Conservation (phyloP, 2,797 vertebrate species). For the Mormyrops attenuatus region DNA sequence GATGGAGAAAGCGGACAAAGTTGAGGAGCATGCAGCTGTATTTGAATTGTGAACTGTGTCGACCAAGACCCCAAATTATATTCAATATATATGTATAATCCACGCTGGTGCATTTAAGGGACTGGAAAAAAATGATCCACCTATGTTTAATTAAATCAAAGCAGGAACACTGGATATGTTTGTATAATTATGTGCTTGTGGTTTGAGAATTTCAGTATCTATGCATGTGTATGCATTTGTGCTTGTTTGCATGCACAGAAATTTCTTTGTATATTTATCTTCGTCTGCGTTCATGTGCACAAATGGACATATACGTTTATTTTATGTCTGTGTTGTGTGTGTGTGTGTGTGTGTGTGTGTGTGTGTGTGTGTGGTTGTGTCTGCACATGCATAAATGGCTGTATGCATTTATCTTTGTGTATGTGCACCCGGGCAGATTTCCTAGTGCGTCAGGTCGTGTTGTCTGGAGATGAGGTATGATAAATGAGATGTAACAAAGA, state of each 20-base stretch:
- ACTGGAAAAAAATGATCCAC: background rate
- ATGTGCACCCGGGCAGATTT: background rate
- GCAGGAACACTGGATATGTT: background rate
- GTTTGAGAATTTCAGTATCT: background rate
- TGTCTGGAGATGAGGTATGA: slow-evolving; percentile 15
- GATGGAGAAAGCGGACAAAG: slow-evolving; percentile 18
- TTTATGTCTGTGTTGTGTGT: background rate
- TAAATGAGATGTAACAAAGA: slow-evolving; percentile 19
- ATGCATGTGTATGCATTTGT: background rate
- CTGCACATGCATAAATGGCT: background rate
- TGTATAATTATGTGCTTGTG: background rate
- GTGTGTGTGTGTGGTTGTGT: background rate
- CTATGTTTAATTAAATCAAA: background rate
- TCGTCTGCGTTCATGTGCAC: background rate
- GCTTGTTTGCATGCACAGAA: background rate
- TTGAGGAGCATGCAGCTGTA: background rate
- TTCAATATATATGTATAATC: background rate
- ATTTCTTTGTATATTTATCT: background rate
- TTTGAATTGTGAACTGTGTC: background rate
- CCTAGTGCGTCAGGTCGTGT: background rate
- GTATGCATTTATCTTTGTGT: background rate
- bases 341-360: background rate
- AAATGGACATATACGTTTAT: background rate
- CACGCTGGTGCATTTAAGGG: background rate
- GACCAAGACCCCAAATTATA: background rate